Evolutionary conservation across 2,888 invertebrate genomes (phyloP).

Genomic region (Thymelicus sylvestris): DNA sequence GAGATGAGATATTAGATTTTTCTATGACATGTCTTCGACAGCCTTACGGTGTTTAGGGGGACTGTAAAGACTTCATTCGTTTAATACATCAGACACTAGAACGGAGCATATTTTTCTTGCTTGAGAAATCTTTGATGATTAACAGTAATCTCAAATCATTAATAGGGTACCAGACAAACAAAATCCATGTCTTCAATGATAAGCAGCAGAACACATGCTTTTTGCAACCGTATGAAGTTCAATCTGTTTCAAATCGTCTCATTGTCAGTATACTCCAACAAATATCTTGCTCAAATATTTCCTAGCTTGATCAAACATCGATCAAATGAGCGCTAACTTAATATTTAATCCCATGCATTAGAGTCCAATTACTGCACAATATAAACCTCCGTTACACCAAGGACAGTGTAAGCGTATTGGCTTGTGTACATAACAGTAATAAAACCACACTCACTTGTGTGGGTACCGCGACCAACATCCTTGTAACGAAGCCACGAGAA

Average conservation of each 20-base stretch:
- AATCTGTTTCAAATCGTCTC: neutral
- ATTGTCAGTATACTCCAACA: neutral
- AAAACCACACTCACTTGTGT: constrained; percentile 9
- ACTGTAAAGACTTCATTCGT: no score
- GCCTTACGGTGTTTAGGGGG: no score
- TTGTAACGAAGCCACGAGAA: neutral
- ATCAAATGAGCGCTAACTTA: constrained; percentile 21
- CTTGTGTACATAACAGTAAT: constrained; percentile 19
- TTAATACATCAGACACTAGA: no score
- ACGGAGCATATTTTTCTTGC: no score
- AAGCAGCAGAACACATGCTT: no score
- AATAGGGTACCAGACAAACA: no score
- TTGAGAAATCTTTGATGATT: no score
- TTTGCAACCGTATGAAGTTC: neutral
- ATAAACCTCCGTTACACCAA: constrained; percentile 19
- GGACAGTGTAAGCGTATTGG: constrained; percentile 17
- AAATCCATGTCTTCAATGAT: no score
- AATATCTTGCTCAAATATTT: neutral
- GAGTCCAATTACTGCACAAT: constrained; percentile 7
- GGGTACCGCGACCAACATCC: neutral
- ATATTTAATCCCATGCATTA: constrained; percentile 6
- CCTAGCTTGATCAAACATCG: constrained; percentile 7
- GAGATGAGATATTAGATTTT: no score
- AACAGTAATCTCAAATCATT: no score
- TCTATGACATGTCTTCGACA: no score